Evolutionary conservation across 2,113 vertebrate genomes (phyloP), one percentile per base, ranked within the genome.

Genomic region (Mustela lutreola): DNA sequence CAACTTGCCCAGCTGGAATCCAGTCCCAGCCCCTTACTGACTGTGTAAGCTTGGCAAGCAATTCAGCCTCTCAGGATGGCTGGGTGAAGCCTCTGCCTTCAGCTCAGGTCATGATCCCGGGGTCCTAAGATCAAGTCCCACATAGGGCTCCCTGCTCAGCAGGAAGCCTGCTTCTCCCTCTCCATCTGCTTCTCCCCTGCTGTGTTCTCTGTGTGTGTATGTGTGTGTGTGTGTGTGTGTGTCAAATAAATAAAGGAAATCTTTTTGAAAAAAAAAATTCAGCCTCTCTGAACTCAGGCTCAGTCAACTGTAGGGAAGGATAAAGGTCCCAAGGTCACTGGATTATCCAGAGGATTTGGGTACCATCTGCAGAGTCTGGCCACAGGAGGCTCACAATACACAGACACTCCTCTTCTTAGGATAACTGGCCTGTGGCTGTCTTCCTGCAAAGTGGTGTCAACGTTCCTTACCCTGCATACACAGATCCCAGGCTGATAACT

Each of bases 331-430:
- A 3, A 28, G 28, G 11, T 33, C 19, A 18, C 36, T 26, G 11
- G 22, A 33, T 33, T 60, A 15, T 76, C 39, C 8, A 39, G 45
- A 58, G 67, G 31, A 33, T 79, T 73, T 7, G 5, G 56, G 39
- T 31, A 9, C 4, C 4, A 3, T 0, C 4, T 15, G 9, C 22
- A 4, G 4, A 50, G 39, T 14, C 11, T 0, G 0, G 53, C 71
- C 33, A 7, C 0, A 0, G 22, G 26, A 71, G 4, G 28, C n/a
- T 24, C 7, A 5, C 21, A 0, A 26, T 11, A 7, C 21, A n/a
- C 19, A 19, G 24, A 10, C 50, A 31, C n/a, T 26, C 18, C 26
- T 16, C 8, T 5, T 53, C 26, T 81, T 14, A 48, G 14, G 2
- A 19, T 36, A 18, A 5, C 28, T 9, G 8, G 28, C 65, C 15